A percentile compares a stretch with the other conserved stretches of the same genome.
These are phyloP conservation scores for Dromaius novaehollandiae DNA, from an alignment of 2,113 vertebrate species.

Conservation along the genomic window DNA sequence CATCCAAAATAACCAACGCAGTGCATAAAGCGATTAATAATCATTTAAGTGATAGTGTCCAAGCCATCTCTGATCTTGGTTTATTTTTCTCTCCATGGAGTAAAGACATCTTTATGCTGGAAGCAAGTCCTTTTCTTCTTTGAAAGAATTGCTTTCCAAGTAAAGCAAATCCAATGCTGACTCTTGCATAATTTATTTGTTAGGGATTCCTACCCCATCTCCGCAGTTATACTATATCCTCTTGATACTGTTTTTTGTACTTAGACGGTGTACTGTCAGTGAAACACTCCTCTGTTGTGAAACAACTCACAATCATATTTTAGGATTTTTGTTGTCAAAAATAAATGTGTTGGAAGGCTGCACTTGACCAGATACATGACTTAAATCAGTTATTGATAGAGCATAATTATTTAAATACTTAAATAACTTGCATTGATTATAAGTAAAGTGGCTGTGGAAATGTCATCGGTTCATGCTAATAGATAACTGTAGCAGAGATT, in stretches of 20 bases:
- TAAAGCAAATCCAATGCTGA: neutral
- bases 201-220: neutral
- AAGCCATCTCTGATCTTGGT: neutral
- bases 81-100: neutral
- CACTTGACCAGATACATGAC: neutral
- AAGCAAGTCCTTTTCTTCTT: neutral
- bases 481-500: neutral
- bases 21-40: neutral
- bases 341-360: neutral
- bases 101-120: rapidly evolving
- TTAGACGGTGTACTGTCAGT: neutral
- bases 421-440: neutral
- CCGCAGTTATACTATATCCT: neutral
- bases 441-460: neutral
- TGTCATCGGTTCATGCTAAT: neutral
- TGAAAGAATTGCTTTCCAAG: neutral
- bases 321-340: neutral
- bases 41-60: neutral
- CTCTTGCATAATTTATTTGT: neutral
- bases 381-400: neutral
- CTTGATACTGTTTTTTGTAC: neutral
- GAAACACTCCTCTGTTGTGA: neutral
- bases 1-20: neutral
- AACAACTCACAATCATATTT: neutral
- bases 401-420: neutral